A percentile compares a stretch with the other conserved stretches of the same genome.
Conservation (phyloP, 2,797 vertebrate species). For the Ibycter americanus region DNA sequence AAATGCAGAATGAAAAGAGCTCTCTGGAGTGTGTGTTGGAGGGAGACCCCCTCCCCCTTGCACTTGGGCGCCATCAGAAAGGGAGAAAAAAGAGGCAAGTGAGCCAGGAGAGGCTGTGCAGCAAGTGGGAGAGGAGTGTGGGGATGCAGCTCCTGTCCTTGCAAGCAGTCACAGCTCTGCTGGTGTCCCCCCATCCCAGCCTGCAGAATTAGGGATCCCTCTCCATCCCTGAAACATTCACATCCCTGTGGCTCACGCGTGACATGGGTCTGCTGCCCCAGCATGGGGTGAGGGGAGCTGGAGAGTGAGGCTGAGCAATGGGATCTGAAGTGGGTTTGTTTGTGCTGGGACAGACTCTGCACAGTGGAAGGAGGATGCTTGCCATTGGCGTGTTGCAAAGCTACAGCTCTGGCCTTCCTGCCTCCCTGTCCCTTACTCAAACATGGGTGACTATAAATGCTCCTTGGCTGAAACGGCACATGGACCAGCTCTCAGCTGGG, state of each 20-base stretch:
- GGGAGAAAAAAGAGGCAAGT: neutral
- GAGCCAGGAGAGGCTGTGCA: neutral
- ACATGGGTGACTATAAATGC: neutral
- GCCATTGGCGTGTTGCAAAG: neutral
- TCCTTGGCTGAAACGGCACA: neutral
- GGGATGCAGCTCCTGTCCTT: neutral
- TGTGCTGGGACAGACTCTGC: neutral
- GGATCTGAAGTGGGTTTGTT: neutral
- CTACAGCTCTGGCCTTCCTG: neutral
- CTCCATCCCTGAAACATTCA: neutral
- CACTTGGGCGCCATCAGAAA: neutral
- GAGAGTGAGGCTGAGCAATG: neutral
- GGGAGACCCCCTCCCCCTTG: neutral
- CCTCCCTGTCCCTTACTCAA: neutral
- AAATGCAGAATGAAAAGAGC: constrained; percentile 33
- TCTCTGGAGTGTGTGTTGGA: neutral
- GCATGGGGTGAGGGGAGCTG: fast-evolving
- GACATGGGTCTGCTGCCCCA: fast-evolving
- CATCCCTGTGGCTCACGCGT: neutral
- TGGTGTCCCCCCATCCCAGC: neutral
- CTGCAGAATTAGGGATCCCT: neutral
- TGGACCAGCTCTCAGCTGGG: neutral
- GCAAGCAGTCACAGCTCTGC: neutral
- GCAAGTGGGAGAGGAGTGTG: neutral
- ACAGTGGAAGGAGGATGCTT: neutral